Conservation (phyloP, 2,797 vertebrate genomes). For the Hemibagrus guttatus region DNA sequence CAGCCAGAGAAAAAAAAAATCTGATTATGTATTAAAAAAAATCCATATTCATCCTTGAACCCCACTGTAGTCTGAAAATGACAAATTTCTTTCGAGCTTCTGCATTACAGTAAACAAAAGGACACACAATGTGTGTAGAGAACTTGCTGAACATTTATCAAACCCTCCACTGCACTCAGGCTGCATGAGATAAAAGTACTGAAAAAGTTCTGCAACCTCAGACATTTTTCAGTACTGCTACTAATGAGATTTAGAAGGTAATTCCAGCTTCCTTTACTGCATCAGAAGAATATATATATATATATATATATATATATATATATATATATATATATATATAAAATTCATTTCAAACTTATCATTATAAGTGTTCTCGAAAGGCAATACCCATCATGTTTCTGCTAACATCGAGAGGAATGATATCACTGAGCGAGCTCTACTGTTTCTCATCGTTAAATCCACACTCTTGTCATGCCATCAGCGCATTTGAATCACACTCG, state of each 20-base stretch:
- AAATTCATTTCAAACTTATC: not conserved
- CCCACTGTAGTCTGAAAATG: constrained; percentile 4
- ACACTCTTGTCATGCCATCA: not conserved
- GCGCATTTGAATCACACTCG: not conserved
- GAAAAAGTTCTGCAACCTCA: not conserved
- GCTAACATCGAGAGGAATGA: not conserved
- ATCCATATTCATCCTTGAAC: constrained; percentile 23
- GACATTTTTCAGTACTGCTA: not conserved
- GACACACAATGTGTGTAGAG: constrained; percentile 8
- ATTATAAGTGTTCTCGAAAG: not conserved
- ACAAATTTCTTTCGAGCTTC: not conserved
- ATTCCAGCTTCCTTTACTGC: not conserved
- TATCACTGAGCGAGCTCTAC: not conserved
- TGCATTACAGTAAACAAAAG: constrained; percentile 33
- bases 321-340: too few relatives aligned
- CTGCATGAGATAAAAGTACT: not conserved
- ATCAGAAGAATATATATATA: not conserved
- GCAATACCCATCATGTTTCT: not conserved
- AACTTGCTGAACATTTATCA: constrained; percentile 18
- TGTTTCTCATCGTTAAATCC: not conserved
- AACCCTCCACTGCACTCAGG: not conserved
- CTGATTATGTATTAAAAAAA: not conserved
- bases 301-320: too few relatives aligned
- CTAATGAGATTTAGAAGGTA: not conserved
- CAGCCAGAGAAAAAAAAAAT: constrained; percentile 17